These are phyloP conservation scores for Drosophila kohkoa DNA, from an alignment of 1,140 invertebrate genomes.

Conservation along the genomic window DNA sequence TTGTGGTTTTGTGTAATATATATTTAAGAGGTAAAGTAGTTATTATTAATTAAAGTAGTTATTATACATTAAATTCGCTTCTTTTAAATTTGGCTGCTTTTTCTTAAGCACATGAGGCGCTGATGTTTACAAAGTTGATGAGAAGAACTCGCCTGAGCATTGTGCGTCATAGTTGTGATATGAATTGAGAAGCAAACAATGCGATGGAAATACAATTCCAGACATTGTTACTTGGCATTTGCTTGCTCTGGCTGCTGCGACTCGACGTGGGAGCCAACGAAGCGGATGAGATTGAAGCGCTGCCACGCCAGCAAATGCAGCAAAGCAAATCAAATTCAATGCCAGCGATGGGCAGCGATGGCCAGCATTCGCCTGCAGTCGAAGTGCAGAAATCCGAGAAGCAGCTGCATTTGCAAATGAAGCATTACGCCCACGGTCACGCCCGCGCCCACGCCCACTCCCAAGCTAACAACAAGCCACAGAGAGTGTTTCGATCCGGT, in stretches of 20 bases:
- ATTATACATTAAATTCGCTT: too few species aligned
- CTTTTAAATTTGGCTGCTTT: too few species aligned
- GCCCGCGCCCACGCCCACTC: too few species aligned
- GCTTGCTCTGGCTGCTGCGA: not conserved
- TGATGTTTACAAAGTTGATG: not conserved
- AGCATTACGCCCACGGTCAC: not conserved
- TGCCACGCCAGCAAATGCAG: not conserved
- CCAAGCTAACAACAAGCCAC: not conserved
- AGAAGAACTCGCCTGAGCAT: not conserved
- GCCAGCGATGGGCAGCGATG: not conserved
- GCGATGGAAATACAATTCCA: constrained; percentile 16
- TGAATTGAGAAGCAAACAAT: constrained; percentile 1
- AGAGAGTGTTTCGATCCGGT: not conserved
- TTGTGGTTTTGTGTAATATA: too few species aligned
- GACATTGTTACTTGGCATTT: not conserved
- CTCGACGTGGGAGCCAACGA: not conserved
- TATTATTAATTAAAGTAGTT: too few species aligned
- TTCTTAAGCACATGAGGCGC: too few species aligned
- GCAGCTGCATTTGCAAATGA: not conserved
- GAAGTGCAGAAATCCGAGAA: not conserved
- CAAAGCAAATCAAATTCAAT: not conserved
- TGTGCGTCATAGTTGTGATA: constrained; percentile 1
- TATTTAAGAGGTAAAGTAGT: too few species aligned
- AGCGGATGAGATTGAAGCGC: not conserved
- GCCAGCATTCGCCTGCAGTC: not conserved